Conservation (phyloP, 2,797 vertebrate genomes). For the Oryzias sinensis region DNA sequence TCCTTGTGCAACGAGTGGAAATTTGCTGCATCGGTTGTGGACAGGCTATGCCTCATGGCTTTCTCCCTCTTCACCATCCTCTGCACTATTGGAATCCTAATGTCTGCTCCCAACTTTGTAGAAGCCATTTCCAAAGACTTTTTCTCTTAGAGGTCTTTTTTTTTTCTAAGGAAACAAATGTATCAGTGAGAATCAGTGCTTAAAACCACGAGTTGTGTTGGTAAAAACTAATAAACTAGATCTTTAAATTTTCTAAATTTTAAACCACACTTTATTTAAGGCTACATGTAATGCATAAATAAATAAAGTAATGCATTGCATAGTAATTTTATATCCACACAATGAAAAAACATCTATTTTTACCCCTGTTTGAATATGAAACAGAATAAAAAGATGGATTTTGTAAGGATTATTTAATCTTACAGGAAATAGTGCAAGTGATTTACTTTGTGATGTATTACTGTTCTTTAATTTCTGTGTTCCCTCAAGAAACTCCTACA, state of each 20-base stretch:
- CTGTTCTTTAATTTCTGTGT: conserved; percentile 7
- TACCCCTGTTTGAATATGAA: conserved; percentile 10
- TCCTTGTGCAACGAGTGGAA: conserved; percentile 91
- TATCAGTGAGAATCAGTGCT: background rate
- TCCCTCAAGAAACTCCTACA: background rate
- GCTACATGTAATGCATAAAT: conserved; percentile 5
- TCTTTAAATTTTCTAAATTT: background rate
- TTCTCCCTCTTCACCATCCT: conserved; percentile 93
- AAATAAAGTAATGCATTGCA: conserved; percentile 2
- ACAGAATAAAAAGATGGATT: conserved; percentile 2
- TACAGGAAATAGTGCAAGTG: conserved; percentile 15
- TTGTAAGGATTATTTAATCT: conserved; percentile 3
- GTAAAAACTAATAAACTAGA: too few species aligned
- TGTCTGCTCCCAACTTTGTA: conserved; percentile 93
- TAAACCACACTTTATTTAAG: background rate
- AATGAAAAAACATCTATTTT: background rate
- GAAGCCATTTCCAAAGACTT: conserved; percentile 91
- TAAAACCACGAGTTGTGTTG: too few species aligned
- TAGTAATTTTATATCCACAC: conserved; percentile 2
- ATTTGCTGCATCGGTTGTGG: conserved; percentile 93
- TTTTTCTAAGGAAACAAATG: conserved; percentile 1
- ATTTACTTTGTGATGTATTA: conserved; percentile 22
- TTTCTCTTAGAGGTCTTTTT: conserved; percentile 46
- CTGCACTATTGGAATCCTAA: conserved; percentile 92
- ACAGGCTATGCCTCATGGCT: conserved; percentile 93